Percentiles rank a stretch among this genome's conserved stretches.
Conservation (phyloP, 2,797 vertebrate genomes). For the Rallus crepitans region DNA sequence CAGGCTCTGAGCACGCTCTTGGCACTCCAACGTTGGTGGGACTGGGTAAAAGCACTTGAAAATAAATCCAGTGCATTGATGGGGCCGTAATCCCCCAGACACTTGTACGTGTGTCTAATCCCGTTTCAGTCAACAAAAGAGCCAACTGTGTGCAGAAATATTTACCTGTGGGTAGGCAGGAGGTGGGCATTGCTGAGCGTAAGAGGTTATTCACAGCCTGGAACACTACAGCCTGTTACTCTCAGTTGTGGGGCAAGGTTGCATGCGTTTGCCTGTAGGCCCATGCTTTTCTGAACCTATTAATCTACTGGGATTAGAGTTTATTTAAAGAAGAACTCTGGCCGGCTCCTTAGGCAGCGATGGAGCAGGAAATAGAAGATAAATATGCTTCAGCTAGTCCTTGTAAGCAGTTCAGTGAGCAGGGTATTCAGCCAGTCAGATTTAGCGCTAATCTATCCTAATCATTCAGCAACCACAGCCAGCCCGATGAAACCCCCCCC, state of each 20-base stretch:
- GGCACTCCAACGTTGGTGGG: not conserved
- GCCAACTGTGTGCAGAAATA: not conserved
- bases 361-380: slow-evolving; percentile 9
- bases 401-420: not conserved
- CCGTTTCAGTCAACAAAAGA: not conserved
- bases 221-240: not conserved
- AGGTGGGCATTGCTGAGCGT: not conserved
- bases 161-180: not conserved
- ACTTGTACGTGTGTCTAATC: not conserved
- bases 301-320: slow-evolving; percentile 1
- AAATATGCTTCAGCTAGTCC: not conserved
- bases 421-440: not conserved
- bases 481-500: not conserved
- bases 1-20: not conserved
- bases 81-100: not conserved
- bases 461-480: not conserved
- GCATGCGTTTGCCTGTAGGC: not conserved
- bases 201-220: not conserved
- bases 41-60: not conserved
- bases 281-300: not conserved
- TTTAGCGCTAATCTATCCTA: not conserved
- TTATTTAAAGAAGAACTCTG: slow-evolving; percentile 27
- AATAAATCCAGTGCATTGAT: not conserved
- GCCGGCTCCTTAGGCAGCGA: not conserved
- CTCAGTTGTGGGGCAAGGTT: not conserved